These are phyloP conservation scores for Sparus aurata DNA, from an alignment of 2,797 vertebrate species.

Conservation along the genomic window DNA sequence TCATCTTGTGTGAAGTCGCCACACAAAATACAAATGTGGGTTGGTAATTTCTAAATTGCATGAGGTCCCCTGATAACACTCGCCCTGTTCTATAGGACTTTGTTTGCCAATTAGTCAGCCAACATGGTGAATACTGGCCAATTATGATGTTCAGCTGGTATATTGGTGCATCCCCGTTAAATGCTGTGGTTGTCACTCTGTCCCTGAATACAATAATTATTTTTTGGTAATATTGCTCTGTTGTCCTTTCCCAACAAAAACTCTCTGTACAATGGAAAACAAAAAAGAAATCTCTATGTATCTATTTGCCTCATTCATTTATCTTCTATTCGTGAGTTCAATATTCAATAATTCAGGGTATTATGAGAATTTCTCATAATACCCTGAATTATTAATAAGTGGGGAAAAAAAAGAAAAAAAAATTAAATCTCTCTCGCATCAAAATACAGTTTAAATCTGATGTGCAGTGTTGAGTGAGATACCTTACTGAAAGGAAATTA, in stretches of 20 bases:
- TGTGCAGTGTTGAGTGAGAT: neutral
- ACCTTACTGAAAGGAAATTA: neutral
- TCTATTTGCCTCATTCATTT: neutral
- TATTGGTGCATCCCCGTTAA: too few relatives aligned
- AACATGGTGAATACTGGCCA: too few relatives aligned
- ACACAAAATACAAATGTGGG: too few relatives aligned
- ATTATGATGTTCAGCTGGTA: too few relatives aligned
- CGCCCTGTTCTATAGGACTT: too few relatives aligned
- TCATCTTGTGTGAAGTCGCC: too few relatives aligned
- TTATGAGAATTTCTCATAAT: neutral
- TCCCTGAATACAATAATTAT: neutral
- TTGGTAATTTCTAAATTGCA: too few relatives aligned
- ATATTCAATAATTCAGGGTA: neutral
- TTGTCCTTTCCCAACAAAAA: neutral
- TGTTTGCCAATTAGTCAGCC: too few relatives aligned
- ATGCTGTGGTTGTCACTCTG: neutral
- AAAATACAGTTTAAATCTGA: neutral
- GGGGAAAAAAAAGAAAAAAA: too few relatives aligned
- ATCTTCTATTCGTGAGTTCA: neutral
- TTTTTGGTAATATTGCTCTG: neutral
- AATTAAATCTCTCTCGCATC: neutral
- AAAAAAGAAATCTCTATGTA: too few relatives aligned
- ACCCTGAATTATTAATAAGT: too few relatives aligned
- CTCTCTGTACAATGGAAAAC: neutral
- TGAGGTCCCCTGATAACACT: too few relatives aligned